Evolutionary conservation across 2,888 invertebrate genomes (phyloP), one percentile per base, ranked within the genome.

Genomic region (Isoperla grammatica): DNA sequence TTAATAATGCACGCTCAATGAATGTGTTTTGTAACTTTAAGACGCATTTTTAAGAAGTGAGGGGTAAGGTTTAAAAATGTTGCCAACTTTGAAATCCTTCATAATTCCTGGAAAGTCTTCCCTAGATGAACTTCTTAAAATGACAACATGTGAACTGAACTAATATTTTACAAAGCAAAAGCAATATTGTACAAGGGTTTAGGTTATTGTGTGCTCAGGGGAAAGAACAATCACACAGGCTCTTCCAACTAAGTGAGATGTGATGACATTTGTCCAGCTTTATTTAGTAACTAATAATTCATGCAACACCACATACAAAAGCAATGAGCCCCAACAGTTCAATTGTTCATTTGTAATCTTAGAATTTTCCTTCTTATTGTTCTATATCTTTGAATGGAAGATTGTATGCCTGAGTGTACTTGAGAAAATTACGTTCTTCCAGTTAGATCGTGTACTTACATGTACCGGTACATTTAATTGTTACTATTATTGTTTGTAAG

Each of bases 401-500:
- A 35, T 15, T 20, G 49, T 50, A 13, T 50, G 35, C 49, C 29
- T 35, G 53, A 11, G 40, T 39, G 17, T 53, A 37, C 35, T 23
- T 50, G 50, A 37, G 37, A 37, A 53, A 53, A 53, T 53, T 19
- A 37, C 37, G 53, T 17, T 53, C 53, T 53, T 53, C 53, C 53
- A 53, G 17, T 37, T 53, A 53, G 53, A 53, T 17, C 37, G 37
- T 39, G 39, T 53, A 19, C 37, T 53, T 53, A 37, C 19, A 20
- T 53, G 37, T 53, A n/a, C 6, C 13, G 6, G n/a, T n/a, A 29
- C 29, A 45, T 37, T 59, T 60, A 29, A 29, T 46, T 60, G 49
- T 55, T 56, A 55, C 55, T 56, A 43, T 59, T 59, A 46, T 59
- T 60, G 50, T 56, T 56, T 49, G 56, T 56, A 56, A 60, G 43